Evolutionary conservation across 1,140 invertebrate species (phyloP).

Genomic region (Brachionus angularis): DNA sequence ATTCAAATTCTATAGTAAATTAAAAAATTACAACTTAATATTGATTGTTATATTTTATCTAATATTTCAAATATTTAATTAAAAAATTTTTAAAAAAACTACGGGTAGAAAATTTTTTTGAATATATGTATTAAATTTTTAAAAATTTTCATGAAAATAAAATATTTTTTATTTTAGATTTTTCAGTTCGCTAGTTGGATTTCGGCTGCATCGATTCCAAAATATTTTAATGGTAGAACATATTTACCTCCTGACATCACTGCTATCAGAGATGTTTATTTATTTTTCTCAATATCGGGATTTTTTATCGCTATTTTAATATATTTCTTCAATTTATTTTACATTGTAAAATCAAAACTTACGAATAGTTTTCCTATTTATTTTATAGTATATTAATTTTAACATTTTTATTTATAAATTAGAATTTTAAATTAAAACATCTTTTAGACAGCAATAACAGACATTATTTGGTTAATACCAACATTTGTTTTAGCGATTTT

Average conservation of each 20-base stretch:
- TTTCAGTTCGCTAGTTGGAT: constrained; percentile 29
- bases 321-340: not conserved
- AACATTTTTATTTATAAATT: not conserved
- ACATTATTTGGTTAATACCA: constrained; percentile 20
- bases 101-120: too few species aligned
- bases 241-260: constrained; percentile 30
- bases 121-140: too few species aligned
- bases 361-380: constrained; percentile 1
- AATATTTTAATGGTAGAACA: constrained; percentile 1
- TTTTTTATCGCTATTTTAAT: constrained; percentile 19
- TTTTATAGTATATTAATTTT: not conserved
- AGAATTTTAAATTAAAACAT: not conserved
- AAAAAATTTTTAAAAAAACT: too few species aligned
- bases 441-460: constrained; percentile 14
- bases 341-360: not conserved
- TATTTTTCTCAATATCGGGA: constrained; percentile 34
- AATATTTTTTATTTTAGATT: too few species aligned
- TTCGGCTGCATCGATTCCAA: constrained; percentile 24
- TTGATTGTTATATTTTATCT: too few species aligned
- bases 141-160: too few species aligned
- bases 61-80: too few species aligned
- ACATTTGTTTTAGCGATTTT: constrained; percentile 34
- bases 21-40: too few species aligned
- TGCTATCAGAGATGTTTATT: constrained; percentile 27
- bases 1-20: too few species aligned